Evolutionary conservation across 64 coral and sea anemone species (phyloP).

Genomic region (Stichodactyla mertensii): DNA sequence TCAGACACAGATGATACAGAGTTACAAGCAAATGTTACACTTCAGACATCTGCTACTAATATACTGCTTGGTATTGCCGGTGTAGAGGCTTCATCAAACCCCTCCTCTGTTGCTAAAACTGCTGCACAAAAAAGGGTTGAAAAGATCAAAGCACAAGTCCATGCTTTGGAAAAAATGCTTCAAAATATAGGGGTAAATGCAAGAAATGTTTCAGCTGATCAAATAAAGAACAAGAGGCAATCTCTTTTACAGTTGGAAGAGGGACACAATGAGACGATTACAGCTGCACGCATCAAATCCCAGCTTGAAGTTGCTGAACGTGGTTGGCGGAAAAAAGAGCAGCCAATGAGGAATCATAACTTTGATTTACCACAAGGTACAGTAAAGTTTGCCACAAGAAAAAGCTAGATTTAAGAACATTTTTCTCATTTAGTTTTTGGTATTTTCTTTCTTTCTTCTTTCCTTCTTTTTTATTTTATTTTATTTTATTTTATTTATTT

Average conservation of each 20-base stretch:
- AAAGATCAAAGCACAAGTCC: no score
- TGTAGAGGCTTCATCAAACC: no score
- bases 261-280: conserved; percentile 14
- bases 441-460: neutral
- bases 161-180: no score
- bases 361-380: conserved; percentile 29
- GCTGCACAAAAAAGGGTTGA: no score
- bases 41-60: no score
- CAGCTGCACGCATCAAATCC: conserved; percentile 14
- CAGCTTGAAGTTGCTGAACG: conserved; percentile 19
- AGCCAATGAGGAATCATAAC: conserved; percentile 11
- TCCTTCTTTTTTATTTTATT: no score
- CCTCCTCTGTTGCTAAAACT: no score
- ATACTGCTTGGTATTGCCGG: no score
- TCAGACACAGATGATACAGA: no score
- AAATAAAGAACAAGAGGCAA: conserved; percentile 17
- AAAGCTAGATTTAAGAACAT: neutral
- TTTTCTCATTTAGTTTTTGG: neutral
- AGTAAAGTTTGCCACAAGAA: no score
- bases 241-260: neutral
- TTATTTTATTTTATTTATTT: no score
- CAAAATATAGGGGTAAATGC: conserved; percentile 15
- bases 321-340: conserved; percentile 15
- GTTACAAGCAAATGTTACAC: no score
- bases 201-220: conserved; percentile 11